Evolutionary conservation across 2,113 vertebrate genomes (phyloP).

Genomic region (Syngnathoides biaculeatus): DNA sequence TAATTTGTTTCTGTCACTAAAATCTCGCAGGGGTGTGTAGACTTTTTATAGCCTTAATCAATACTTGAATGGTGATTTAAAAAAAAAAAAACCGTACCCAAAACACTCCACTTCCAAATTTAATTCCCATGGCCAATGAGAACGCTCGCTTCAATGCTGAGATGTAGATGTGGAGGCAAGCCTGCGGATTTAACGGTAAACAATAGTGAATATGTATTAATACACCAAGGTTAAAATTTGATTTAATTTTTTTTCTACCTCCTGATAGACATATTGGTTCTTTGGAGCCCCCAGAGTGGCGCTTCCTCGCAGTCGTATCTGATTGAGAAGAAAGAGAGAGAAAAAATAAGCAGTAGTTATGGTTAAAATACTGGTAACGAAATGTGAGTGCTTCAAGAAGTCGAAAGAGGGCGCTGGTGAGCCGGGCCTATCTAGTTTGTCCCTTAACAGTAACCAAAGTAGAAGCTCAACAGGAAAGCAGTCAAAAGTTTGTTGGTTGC

Average conservation of each 20-base stretch:
- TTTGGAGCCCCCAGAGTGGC: slow-evolving; percentile 65
- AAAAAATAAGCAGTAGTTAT: too few species aligned
- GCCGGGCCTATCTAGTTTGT: neutral
- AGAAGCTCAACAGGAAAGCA: neutral
- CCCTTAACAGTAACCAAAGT: neutral
- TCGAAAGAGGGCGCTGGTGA: neutral
- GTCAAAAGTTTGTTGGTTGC: neutral
- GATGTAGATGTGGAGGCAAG: slow-evolving; percentile 60
- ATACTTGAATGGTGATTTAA: neutral
- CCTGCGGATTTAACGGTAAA: slow-evolving; percentile 29
- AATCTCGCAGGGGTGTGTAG: too few species aligned
- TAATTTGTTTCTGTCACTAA: too few species aligned
- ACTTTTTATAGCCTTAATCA: too few species aligned
- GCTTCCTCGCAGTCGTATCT: slow-evolving; percentile 63
- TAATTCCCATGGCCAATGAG: slow-evolving; percentile 58
- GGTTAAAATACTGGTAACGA: neutral
- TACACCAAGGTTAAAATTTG: neutral
- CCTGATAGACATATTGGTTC: slow-evolving; percentile 67
- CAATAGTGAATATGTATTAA: neutral
- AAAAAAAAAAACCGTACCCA: slow-evolving; percentile 48
- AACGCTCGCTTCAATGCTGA: slow-evolving; percentile 62
- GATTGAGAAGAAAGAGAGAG: neutral
- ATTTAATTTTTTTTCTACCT: slow-evolving; percentile 36
- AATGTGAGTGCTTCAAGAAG: neutral
- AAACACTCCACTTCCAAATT: slow-evolving; percentile 65